These are phyloP conservation scores for Idaea dimidiata DNA, from an alignment of 2,888 invertebrate genomes.

Conservation along the genomic window DNA sequence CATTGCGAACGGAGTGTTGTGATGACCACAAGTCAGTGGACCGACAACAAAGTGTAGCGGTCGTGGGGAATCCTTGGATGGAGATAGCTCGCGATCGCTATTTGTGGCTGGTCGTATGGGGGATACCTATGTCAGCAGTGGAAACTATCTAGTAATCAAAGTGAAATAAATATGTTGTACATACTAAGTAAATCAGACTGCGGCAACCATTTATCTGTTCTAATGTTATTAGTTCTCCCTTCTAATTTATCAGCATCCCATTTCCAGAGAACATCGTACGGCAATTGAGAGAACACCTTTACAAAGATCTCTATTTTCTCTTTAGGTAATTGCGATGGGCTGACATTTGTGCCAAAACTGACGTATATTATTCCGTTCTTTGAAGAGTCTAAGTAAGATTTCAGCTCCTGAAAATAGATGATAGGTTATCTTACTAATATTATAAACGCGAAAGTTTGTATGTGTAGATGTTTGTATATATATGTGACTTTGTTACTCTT, in stretches of 20 bases:
- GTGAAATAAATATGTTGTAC: slow-evolving; percentile 9
- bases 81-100: too few relatives aligned
- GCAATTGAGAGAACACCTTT: slow-evolving; percentile 50
- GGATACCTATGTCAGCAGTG: too few relatives aligned
- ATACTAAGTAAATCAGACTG: slow-evolving; percentile 57
- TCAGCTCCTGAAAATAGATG: slow-evolving; percentile 46
- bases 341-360: slow-evolving; percentile 61
- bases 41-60: too few relatives aligned
- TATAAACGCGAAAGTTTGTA: too few relatives aligned
- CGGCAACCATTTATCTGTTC: slow-evolving; percentile 55
- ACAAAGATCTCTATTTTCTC: slow-evolving; percentile 42
- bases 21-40: too few relatives aligned
- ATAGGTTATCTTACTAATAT: not conserved
- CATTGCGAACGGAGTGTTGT: too few relatives aligned
- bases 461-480: too few relatives aligned
- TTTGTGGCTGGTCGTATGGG: too few relatives aligned
- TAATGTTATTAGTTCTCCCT: slow-evolving; percentile 48
- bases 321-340: slow-evolving; percentile 42
- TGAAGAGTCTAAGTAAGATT: slow-evolving; percentile 51
- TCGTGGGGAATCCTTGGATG: too few relatives aligned
- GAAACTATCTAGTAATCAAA: too few relatives aligned
- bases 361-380: slow-evolving; percentile 60
- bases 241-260: slow-evolving; percentile 48
- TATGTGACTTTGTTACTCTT: not conserved
- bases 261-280: slow-evolving; percentile 64